Base-by-base conservation (phyloP, 2,888 invertebrate genomes). In the Acheta domesticus region DNA sequence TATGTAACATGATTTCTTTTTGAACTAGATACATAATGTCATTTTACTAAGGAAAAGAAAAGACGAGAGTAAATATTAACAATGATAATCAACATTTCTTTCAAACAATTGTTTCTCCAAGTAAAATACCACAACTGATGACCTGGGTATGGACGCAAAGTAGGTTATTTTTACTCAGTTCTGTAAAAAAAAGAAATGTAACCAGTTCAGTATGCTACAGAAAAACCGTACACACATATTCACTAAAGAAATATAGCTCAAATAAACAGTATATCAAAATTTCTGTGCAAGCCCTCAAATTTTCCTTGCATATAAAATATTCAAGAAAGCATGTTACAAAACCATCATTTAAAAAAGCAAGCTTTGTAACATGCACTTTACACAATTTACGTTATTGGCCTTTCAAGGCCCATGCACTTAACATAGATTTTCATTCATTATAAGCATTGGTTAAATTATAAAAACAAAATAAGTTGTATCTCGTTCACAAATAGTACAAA, bases 61-160 rank as follows among this genome's bases (percentile, higher is more conserved):
- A 36, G 36, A 36, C 5, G 8, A 36, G 36, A 36, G 36, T 36
- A 36, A 36, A 36, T 36, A 36, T 36, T 36, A 36, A 36, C 36
- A 36, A 36, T 36, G 36, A 36, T 36, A 36, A 36, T 14, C 62
- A 19, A n/a, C 62, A 62, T 62, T 14, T 62, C 16, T 62, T 19
- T n/a, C 76, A 73, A 79, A 79, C 73, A 75, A n/a, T 50, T 50
- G 50, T 48, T 62, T 75, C 76, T 79, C 76, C 79, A 23, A 76
- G 48, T 75, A 76, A 76, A 79, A 76, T 76, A 48, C 75, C 76
- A 76, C 48, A 50, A 76, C 76, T 76, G 76, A 76, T 75, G 50
- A 76, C 76, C 62, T 79, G 79, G n/a, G 50, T 79, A 76, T 79
- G 79, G 79, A 79, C 79, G 79, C 79, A 79, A 79, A 75, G 50